Conservation (phyloP, 2,888 invertebrate genomes). For the Drosophila affinis region DNA sequence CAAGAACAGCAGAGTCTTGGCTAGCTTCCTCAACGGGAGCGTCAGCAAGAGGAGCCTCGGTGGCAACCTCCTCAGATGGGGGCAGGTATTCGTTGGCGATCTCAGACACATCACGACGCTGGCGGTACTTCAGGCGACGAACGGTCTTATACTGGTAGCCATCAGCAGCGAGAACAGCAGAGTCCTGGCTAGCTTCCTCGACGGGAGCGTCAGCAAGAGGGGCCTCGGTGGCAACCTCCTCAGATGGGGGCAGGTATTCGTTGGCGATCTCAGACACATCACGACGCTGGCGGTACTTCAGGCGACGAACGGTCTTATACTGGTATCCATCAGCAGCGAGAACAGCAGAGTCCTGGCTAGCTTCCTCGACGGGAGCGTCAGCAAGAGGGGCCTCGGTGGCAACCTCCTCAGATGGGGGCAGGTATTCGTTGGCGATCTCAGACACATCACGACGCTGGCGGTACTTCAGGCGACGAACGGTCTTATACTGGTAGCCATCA, state of each 20-base stretch:
- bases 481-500: constrained; percentile 74
- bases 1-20: too few species aligned
- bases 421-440: constrained; percentile 15
- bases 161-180: too few species aligned
- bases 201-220: too few species aligned
- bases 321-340: constrained; percentile 66
- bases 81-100: too few species aligned
- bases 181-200: too few species aligned
- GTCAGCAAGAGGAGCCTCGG: too few species aligned
- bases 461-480: constrained; percentile 70
- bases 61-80: too few species aligned
- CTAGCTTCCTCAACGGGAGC: too few species aligned
- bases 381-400: neutral
- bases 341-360: constrained; percentile 51
- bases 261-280: constrained; percentile 9
- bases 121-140: too few species aligned
- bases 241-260: constrained; percentile 57
- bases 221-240: too few species aligned
- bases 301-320: constrained; percentile 74
- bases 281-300: constrained; percentile 75
- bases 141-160: too few species aligned
- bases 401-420: constrained; percentile 62
- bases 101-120: too few species aligned
- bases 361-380: constrained; percentile 48
- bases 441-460: constrained; percentile 67